These are phyloP conservation scores for Acanthopagrus latus DNA, from an alignment of 2,797 vertebrate species.

Conservation along the genomic window DNA sequence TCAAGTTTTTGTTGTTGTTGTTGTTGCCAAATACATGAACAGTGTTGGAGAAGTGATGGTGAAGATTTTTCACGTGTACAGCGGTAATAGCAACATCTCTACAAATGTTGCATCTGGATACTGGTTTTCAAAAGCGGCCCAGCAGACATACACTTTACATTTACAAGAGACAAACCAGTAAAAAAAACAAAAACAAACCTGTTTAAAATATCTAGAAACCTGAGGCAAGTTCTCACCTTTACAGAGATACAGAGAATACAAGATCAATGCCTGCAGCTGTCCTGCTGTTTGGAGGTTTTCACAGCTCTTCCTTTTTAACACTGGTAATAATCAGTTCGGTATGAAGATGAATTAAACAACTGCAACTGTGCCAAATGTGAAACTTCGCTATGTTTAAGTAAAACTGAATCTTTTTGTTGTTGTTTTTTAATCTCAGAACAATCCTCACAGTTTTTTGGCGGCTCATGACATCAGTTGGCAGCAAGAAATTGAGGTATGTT, in stretches of 20 bases:
- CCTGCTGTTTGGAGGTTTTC: slow-evolving; percentile 28
- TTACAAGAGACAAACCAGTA: background rate
- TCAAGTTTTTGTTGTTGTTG: background rate
- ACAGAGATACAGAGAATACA: slow-evolving; percentile 40
- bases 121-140: background rate
- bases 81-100: background rate
- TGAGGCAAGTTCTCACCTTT: slow-evolving; percentile 23
- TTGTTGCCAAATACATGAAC: background rate
- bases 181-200: background rate
- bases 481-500: background rate
- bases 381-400: background rate
- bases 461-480: background rate
- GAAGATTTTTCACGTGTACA: background rate
- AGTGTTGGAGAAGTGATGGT: background rate
- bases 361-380: background rate
- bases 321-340: background rate
- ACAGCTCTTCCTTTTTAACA: background rate
- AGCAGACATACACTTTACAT: background rate
- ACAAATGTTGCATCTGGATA: background rate
- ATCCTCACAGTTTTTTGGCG: background rate
- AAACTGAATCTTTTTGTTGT: no score
- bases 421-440: background rate
- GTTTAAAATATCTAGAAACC: slow-evolving; percentile 29
- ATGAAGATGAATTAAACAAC: background rate
- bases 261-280: slow-evolving; percentile 27